Evolutionary conservation across 2,888 invertebrate genomes (phyloP), one percentile per base, ranked within the genome.

Genomic region (Lepidocyrtoides sp.): DNA sequence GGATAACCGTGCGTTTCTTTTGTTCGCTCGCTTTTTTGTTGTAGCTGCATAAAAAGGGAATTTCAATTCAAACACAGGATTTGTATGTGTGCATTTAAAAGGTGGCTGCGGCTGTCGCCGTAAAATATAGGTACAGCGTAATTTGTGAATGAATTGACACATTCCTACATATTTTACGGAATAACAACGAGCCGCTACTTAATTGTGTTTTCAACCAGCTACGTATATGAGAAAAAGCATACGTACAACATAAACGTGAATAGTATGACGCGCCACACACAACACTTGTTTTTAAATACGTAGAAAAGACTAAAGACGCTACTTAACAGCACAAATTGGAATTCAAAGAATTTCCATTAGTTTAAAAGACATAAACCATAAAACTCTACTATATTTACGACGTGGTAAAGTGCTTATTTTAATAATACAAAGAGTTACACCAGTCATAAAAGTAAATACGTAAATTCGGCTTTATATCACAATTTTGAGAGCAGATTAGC

Each of bases 121-220:
- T 79, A 79, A 79, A 44, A 60, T 82, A 41, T 82, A 41, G 14
- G 60, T n/a, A 82, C 23, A 36, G 41, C 17, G 69, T 69, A 84
- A 84, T 75, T 86, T 86, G 86, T 75, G 86, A 86, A 86, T 86
- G 86, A 86, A 86, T 86, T 75, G 60, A 86, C 86, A 86, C 86
- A 86, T 86, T 86, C 86, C 41, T 57, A 23, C 57, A 54, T 79
- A 79, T 17, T 26, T 75, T 54, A 79, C 17, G 17, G 2, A n/a
- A 32, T 8, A 54, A 79, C 23, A 79, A 48, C 17, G 5, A 44
- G 41, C 44, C 20, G n/a, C n/a, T n/a, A n/a, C n/a, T n/a, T n/a
- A n/a, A n/a, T n/a, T n/a, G n/a, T n/a, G n/a, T n/a, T n/a, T n/a
- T n/a, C n/a, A n/a, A n/a, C n/a, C n/a, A n/a, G n/a, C n/a, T n/a